Evolutionary conservation across 2,888 invertebrate genomes (phyloP), one percentile per base, ranked within the genome.

Genomic region (Minunthozetes semirufus): DNA sequence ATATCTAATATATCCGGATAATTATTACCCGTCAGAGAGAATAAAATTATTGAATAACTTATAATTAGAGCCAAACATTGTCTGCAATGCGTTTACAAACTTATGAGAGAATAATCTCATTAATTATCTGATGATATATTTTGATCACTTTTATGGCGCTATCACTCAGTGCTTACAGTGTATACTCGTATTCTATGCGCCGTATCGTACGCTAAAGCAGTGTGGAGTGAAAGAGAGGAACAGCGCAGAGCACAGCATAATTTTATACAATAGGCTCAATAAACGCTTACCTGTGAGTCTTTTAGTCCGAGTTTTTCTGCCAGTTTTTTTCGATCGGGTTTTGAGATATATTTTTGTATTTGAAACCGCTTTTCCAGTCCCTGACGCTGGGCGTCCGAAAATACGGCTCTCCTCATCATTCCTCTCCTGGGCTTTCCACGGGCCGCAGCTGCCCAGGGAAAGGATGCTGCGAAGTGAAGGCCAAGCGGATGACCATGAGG

Each of bases 301-400:
- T 97, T 97, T 15, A 98, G 87, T 13, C 95, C 96, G 72, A 98
- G 87, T 83, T 95, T 93, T 83, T 95, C 95, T 0, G 98, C 97
- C 77, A 98, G 85, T 81, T 96, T 95, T 87, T 96, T 97, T 83
- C 98, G 87, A 83, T 98, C 98, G 0, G 97, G 97, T 83, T 98
- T 98, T 82, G 94, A 95, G 83, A 98, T 98, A 85, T 98, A 98
- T 84, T 97, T 97, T 85, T 97, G 97, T 72, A 94, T 89, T 83
- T 94, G 94, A 85, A 98, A 98, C 82, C 94, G 86, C 81, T 94
- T 91, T 85, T 98, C 98, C 79, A 98, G 86, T 0, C 97, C 97
- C 80, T 95, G 94, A 63, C 98, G 86, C 82, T 98, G 98, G 0
- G 93, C 89, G 82, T 98, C 97, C 2, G 93, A 93, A 87, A 98